phyloP scores from a whole-genome alignment of 2,113 vertebrate genomes.

The Mormoops blainvillei region DNA sequence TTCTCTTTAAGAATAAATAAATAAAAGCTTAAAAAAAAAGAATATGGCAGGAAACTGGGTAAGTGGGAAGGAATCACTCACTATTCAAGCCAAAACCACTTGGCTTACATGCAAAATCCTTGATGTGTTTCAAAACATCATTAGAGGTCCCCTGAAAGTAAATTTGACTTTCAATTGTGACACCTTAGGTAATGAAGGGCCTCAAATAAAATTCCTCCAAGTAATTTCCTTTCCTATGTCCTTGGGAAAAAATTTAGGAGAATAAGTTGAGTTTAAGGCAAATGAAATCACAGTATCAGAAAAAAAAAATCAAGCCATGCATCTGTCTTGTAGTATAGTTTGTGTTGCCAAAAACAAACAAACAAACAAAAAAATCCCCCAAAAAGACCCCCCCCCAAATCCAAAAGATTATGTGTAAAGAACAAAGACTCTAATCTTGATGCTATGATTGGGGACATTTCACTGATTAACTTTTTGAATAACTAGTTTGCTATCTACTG shows the following conservation, averaged over 20 bases:
- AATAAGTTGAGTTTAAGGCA: constrained; percentile 31
- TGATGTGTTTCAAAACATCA: constrained; percentile 18
- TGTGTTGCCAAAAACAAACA: background rate
- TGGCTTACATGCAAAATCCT: background rate
- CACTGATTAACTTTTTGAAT: constrained; percentile 36
- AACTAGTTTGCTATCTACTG: constrained; percentile 23
- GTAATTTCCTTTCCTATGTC: constrained; percentile 5
- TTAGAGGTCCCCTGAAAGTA: background rate
- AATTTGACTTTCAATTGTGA: background rate
- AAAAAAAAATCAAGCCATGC: background rate
- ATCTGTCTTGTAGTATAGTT: background rate
- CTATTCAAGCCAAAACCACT: background rate
- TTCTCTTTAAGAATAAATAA: too few relatives aligned
- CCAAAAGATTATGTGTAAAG: background rate
- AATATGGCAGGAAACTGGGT: background rate
- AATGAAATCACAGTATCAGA: background rate
- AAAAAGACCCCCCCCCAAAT: background rate
- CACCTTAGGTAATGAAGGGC: background rate
- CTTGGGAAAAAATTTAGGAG: constrained; percentile 38
- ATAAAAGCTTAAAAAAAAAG: background rate
- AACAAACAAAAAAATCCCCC: background rate
- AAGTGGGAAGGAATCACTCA: background rate
- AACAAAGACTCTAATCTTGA: constrained; percentile 50
- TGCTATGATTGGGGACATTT: background rate
- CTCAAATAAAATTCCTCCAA: background rate